Evolutionary conservation across 2,888 invertebrate species (phyloP).

Genomic region (Spisula subtruncata): DNA sequence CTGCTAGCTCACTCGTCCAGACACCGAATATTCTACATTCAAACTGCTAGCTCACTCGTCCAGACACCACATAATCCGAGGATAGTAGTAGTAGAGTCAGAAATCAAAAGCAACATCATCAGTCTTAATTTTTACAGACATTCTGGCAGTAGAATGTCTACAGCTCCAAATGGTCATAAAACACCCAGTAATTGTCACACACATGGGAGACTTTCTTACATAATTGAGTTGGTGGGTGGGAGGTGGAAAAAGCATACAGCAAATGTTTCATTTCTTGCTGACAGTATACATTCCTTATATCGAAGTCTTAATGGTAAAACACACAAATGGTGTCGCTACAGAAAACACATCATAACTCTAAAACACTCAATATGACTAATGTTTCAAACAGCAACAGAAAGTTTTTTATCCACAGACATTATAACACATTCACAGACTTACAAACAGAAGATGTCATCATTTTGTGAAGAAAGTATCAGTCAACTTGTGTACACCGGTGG

Average conservation of each 20-base stretch:
- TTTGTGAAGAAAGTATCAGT: background rate
- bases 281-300: too few relatives aligned
- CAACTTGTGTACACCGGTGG: background rate
- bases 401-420: slow-evolving; percentile 9
- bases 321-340: background rate
- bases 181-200: background rate
- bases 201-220: background rate
- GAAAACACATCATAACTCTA: background rate
- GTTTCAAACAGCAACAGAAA: background rate
- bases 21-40: too few relatives aligned
- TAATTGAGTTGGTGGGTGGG: background rate
- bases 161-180: background rate
- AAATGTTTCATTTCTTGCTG: background rate
- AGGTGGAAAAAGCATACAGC: background rate
- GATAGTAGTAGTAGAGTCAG: background rate
- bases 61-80: background rate
- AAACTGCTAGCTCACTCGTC: background rate
- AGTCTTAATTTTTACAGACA: background rate
- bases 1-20: too few relatives aligned
- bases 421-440: background rate
- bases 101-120: background rate
- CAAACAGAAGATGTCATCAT: background rate
- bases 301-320: too few relatives aligned
- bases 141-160: background rate
- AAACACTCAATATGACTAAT: background rate